Percentiles rank a stretch among this genome's conserved stretches.
These are phyloP conservation scores for Coregonus suidteri DNA, from an alignment of 2,797 vertebrate genomes.

Conservation along the genomic window DNA sequence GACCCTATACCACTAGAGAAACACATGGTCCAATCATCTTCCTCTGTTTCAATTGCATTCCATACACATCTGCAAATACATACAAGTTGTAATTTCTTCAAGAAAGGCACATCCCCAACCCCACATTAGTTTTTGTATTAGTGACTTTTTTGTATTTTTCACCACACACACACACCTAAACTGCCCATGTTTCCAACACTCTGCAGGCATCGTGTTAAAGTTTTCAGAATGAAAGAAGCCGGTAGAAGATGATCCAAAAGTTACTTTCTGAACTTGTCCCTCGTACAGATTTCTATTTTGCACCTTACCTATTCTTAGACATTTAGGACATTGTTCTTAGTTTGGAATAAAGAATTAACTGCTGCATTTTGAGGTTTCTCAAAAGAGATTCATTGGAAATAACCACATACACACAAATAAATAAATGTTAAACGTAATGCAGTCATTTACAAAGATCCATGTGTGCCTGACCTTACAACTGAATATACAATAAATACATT, in stretches of 20 bases:
- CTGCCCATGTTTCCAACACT: conserved; percentile 34
- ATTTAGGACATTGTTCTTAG: conserved; percentile 19
- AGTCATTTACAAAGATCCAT: conserved; percentile 40
- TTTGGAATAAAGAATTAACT: conserved; percentile 32
- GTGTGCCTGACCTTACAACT: conserved; percentile 71
- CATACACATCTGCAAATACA: conserved; percentile 18
- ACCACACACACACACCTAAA: conserved; percentile 8
- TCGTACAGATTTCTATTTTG: conserved; percentile 13
- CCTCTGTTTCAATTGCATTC: conserved; percentile 17
- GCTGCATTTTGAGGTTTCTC: conserved; percentile 46
- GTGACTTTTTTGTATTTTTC: neutral
- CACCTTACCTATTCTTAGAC: conserved; percentile 54
- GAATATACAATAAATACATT: conserved; percentile 86
- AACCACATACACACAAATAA: conserved; percentile 22
- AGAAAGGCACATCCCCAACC: conserved; percentile 56
- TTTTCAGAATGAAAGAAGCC: conserved; percentile 41
- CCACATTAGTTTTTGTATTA: conserved; percentile 44
- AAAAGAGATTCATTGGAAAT: conserved; percentile 29
- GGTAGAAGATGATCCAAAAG: conserved; percentile 33
- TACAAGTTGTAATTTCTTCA: conserved; percentile 35
- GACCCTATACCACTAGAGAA: neutral
- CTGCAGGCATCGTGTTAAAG: conserved; percentile 28
- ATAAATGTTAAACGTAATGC: conserved; percentile 32
- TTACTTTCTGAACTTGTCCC: conserved; percentile 15
- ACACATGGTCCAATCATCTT: neutral